Evolutionary conservation across 2,888 invertebrate genomes (phyloP), one percentile per base, ranked within the genome.

Genomic region (Globia sparganii): DNA sequence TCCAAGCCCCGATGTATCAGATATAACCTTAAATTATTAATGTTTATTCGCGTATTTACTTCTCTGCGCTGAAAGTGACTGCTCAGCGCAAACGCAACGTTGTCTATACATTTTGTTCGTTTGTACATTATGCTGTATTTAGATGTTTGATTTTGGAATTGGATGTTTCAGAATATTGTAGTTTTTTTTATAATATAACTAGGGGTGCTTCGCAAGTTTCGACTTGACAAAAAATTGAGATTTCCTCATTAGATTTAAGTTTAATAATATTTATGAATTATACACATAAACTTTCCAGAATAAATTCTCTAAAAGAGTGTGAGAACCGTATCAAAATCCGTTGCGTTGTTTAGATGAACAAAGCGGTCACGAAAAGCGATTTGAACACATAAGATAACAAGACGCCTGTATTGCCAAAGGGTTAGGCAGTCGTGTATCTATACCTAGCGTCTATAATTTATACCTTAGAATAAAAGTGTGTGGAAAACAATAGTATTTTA

Each of bases 11-110:
- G 85, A 91, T 92, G 91, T 91, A 90, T 91, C 89, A 90, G 90
- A 90, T 90, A 92, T 88, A 92, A 90, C 90, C 91, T 91, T 91
- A 92, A 94, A 94, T 93, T 91, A 93, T 93, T 93, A 93, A 93
- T 91, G 89, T 90, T 91, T 90, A 91, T 90, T 90, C 89, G 80
- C 86, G 90, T 92, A 89, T 91, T 91, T 90, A 83, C 86, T 88
- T 78, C 74, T 78, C 76, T 75, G 72, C 76, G 82, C 77, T 83
- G 81, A 88, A 86, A 89, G 79, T 86, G 72, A 64, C 74, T 72
- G 64, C 46, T 79, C 77, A 77, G 58, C 66, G 69, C 77, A 58
- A 71, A 81, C 56, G 65, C 76, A 79, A 74, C 34, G 71, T 59
- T 69, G 18, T 66, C 69, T 68, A 43, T 77, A 76, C 34, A 56